A percentile compares a stretch with the other conserved stretches of the same genome.
Evolutionary conservation across 23 tunicate genomes (phyloP).

Genomic region (Trididemnum miniatum): DNA sequence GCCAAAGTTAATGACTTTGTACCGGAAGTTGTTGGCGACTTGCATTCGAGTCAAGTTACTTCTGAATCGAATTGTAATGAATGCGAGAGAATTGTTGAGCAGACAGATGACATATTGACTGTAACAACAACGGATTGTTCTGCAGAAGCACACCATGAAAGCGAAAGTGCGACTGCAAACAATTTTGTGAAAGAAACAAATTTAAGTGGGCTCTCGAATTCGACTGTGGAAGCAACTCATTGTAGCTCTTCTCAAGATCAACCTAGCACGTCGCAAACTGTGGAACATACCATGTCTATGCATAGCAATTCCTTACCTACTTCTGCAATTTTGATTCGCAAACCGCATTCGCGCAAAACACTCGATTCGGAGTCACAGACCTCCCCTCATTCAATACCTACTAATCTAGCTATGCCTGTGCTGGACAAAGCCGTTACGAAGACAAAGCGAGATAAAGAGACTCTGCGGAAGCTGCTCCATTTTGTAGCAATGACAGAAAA

Average conservation of each 20-base stretch:
- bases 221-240: neutral
- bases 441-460: constrained; percentile 27
- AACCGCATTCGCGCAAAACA: neutral
- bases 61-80: too few relatives aligned
- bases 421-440: neutral
- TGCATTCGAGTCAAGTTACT: too few relatives aligned
- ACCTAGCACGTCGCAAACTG: neutral
- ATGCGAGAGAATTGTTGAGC: neutral
- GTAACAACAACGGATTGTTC: neutral
- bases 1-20: too few relatives aligned
- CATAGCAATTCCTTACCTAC: neutral
- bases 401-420: neutral
- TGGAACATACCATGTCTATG: neutral
- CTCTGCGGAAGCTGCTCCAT: constrained; percentile 16
- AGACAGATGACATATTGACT: neutral
- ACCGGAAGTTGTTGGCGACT: too few relatives aligned
- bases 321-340: neutral
- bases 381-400: neutral
- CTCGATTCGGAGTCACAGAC: neutral
- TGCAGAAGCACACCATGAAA: neutral
- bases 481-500: constrained; percentile 36
- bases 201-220: neutral
- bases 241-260: neutral
- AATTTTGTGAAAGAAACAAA: neutral
- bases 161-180: neutral